These are phyloP conservation scores for Mesorhabditis sp. DNA, from an alignment of 2,888 invertebrate species.

Conservation along the genomic window DNA sequence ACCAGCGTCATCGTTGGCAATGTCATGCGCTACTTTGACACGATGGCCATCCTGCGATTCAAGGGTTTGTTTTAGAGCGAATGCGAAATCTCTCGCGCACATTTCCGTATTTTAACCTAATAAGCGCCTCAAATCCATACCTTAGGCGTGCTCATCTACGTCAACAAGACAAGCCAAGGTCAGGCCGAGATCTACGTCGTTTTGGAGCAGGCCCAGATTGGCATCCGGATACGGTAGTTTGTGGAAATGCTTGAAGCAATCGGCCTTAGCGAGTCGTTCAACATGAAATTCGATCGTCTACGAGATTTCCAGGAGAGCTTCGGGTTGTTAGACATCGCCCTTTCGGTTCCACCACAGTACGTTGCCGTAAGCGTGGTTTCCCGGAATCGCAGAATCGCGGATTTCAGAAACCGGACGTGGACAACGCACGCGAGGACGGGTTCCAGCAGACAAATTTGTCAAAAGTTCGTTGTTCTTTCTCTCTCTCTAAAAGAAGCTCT, in stretches of 20 bases:
- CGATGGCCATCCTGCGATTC: conserved; percentile 54
- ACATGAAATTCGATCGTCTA: conserved; percentile 49
- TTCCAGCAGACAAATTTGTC: conserved; percentile 49
- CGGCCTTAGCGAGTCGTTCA: conserved; percentile 50
- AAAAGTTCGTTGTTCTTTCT: conserved; percentile 15
- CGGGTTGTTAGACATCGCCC: conserved; percentile 54
- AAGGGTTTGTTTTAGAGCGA: conserved; percentile 27
- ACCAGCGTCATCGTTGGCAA: conserved; percentile 56
- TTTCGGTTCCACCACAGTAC: conserved; percentile 51
- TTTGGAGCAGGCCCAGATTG: conserved; percentile 48
- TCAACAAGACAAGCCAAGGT: conserved; percentile 54
- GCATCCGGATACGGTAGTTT: conserved; percentile 8
- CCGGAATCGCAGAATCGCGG: neutral
- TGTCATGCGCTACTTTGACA: conserved; percentile 54
- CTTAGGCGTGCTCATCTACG: conserved; percentile 50
- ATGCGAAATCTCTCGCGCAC: too few species aligned
- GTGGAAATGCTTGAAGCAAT: neutral
- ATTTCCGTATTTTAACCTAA: too few species aligned
- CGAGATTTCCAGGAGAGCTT: conserved; percentile 51
- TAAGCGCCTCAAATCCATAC: neutral
- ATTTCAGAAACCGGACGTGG: conserved; percentile 50
- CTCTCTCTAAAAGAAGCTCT: too few species aligned
- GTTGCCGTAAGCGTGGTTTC: conserved; percentile 36
- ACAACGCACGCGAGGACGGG: conserved; percentile 51
- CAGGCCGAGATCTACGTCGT: conserved; percentile 57